Evolutionary conservation across 2,113 vertebrate genomes (phyloP), one percentile per base, ranked within the genome.

Genomic region (Xiphophorus couchianus): DNA sequence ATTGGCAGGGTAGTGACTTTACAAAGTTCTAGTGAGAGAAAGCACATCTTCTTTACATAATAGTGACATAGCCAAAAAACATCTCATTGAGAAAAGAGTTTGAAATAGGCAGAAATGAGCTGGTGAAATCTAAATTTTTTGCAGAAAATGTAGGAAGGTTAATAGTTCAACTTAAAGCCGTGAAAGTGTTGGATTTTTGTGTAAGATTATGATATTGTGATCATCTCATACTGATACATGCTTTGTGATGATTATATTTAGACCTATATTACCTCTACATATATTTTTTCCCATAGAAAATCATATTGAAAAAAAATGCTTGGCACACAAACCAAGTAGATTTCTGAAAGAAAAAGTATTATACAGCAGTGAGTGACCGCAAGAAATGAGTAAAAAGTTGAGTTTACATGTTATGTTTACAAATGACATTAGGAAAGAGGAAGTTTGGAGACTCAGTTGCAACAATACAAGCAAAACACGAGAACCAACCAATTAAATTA

Each of bases 21-120:
- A 87, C 89, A 90, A 84, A 89, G 80, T 71, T 83, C 71, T 60
- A 61, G 84, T 80, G 86, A 69, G 66, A 79, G 69, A 81, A 79
- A 76, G 60, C 44, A 73, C 63, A 74, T 78, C 71, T 65, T 29
- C 75, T 39, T 76, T 62, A 10, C 35, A 37, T 37, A 37, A 10
- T 37, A 11, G 35, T 37, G 35, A 12, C 10, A 12, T 37, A 37
- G 35, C 10, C 35, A 10, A 37, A 28, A 37, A 37, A 37, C 35
- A 37, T 10, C 2, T 37, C 10, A 37, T 37, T 37, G 10, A 37
- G 2, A 37, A 37, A 37, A 10, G 35, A 37, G 35, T 10, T 12
- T 0, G 2, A 37, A 37, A 37, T 37, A 37, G 35, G 35, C 35
- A 37, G 35, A 37, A 37, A 10, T 37, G 10, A 37, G 35, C 35